A percentile compares a stretch with the other conserved stretches of the same genome.
These are phyloP conservation scores for Sitophilus oryzae DNA, from an alignment of 1,140 invertebrate species.

Conservation along the genomic window DNA sequence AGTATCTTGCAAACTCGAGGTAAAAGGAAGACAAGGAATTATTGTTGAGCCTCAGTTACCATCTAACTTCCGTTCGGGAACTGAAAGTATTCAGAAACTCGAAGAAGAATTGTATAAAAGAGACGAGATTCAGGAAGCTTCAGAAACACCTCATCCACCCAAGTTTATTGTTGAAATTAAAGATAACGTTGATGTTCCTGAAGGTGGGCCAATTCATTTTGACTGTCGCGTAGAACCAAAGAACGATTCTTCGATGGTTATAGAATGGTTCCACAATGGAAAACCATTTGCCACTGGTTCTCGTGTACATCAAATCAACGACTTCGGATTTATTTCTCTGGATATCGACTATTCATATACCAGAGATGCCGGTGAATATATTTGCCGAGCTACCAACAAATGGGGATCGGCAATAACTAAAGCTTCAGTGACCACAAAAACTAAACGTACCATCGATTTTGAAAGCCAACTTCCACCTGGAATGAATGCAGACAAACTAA, in stretches of 20 bases:
- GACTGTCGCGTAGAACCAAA: constrained; percentile 85
- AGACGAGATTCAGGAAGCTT: constrained; percentile 65
- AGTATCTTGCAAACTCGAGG: constrained; percentile 77
- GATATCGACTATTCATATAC: constrained; percentile 83
- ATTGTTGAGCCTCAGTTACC: constrained; percentile 87
- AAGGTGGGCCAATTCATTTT: constrained; percentile 84
- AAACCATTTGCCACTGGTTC: constrained; percentile 82
- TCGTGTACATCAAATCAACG: constrained; percentile 83
- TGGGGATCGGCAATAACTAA: constrained; percentile 79
- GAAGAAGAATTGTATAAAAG: constrained; percentile 84
- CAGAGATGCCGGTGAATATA: constrained; percentile 79
- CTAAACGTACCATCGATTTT: constrained; percentile 82
- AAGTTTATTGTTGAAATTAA: constrained; percentile 79
- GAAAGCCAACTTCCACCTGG: constrained; percentile 89
- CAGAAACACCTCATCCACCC: constrained; percentile 80
- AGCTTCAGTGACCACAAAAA: constrained; percentile 74
- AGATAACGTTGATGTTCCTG: constrained; percentile 74
- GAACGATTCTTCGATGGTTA: constrained; percentile 79
- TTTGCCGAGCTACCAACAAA: constrained; percentile 78
- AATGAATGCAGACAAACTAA: constrained; percentile 87
- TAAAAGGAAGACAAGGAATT: constrained; percentile 79
- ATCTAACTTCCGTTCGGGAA: constrained; percentile 76
- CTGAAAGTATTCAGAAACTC: constrained; percentile 82
- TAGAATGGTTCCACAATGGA: constrained; percentile 93
- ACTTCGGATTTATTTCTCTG: constrained; percentile 87